phyloP scores from a whole-genome alignment of 1,140 invertebrate genomes.

The Drosophila murphyi region DNA sequence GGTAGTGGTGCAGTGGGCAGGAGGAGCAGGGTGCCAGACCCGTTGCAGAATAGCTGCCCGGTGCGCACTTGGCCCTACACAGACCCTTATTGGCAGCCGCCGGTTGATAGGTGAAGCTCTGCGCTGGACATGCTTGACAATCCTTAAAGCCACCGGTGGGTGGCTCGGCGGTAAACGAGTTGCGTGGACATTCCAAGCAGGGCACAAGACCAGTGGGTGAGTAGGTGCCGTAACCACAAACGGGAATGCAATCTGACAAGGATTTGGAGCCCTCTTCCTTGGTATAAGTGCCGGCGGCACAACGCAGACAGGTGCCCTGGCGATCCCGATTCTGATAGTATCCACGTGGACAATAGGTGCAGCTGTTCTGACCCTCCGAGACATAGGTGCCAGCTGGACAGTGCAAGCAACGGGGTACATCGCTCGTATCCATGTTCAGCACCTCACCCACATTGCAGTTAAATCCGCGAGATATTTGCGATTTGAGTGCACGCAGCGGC shows the following conservation, averaged over 20 bases:
- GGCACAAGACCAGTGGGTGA: slow-evolving; percentile 97
- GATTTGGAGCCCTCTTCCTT: slow-evolving; percentile 95
- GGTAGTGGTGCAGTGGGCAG: slow-evolving; percentile 97
- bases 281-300: slow-evolving; percentile 96
- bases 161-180: slow-evolving; percentile 95
- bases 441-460: slow-evolving; percentile 97
- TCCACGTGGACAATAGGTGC: slow-evolving; percentile 94
- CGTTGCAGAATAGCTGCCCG: slow-evolving; percentile 96
- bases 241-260: slow-evolving; percentile 93
- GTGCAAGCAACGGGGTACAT: slow-evolving; percentile 96
- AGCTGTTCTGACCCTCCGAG: slow-evolving; percentile 93
- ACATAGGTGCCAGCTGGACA: slow-evolving; percentile 98
- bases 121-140: slow-evolving; percentile 95
- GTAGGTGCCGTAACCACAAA: slow-evolving; percentile 98
- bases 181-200: slow-evolving; percentile 96
- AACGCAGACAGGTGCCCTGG: slow-evolving; percentile 94
- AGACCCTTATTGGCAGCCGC: slow-evolving; percentile 92
- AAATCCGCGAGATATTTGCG: slow-evolving; percentile 94
- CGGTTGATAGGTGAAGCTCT: slow-evolving; percentile 96
- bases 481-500: slow-evolving; percentile 92
- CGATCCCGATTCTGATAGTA: slow-evolving; percentile 96
- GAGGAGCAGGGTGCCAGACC: slow-evolving; percentile 97
- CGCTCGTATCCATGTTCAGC: slow-evolving; percentile 94
- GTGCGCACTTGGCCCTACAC: slow-evolving; percentile 96
- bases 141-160: slow-evolving; percentile 96